A percentile compares a stretch with the other conserved stretches of the same genome.
Evolutionary conservation across 2,888 invertebrate species (phyloP).

Genomic region (Galerucella nymphaeae): DNA sequence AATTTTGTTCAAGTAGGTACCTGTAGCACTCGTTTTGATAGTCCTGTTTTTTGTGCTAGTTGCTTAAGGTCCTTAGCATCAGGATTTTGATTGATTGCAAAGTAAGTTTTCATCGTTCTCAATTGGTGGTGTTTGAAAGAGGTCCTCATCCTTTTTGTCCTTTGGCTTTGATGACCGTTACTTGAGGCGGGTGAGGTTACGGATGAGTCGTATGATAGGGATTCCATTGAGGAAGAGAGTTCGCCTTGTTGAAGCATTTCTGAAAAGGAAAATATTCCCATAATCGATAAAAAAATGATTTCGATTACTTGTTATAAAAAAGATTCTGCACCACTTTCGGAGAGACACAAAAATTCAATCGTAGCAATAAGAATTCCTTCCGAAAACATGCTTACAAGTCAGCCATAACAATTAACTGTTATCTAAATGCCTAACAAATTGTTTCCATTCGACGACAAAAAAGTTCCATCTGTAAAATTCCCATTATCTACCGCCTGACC

Average conservation of each 20-base stretch:
- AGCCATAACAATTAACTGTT: conserved; percentile 48
- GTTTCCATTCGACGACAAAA: conserved; percentile 45
- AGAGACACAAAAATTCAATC: too few relatives aligned
- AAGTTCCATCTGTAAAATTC: conserved; percentile 45
- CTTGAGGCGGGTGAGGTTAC: conserved; percentile 78
- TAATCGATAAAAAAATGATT: neutral
- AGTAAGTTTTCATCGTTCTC: conserved; percentile 98
- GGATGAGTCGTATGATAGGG: conserved; percentile 79
- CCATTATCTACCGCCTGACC: conserved; percentile 42
- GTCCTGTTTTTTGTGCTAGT: conserved; percentile 96
- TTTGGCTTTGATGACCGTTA: conserved; percentile 68
- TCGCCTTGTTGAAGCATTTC: conserved; percentile 81
- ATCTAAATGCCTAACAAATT: conserved; percentile 51
- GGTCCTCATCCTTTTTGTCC: conserved; percentile 97
- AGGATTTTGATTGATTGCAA: conserved; percentile 98
- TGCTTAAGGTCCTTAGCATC: conserved; percentile 99
- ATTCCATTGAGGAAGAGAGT: conserved; percentile 81
- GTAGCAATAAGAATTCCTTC: conserved; percentile 24
- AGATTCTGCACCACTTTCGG: conserved; percentile 9
- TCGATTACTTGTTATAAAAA: conserved; percentile 4
- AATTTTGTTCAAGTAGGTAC: too few relatives aligned
- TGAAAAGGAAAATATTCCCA: conserved; percentile 58
- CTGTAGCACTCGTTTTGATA: conserved; percentile 88
- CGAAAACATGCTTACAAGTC: conserved; percentile 37
- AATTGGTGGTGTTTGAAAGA: conserved; percentile 99